phyloP scores from a whole-genome alignment of 1,140 invertebrate genomes.

The Trichomalopsis sarcophagae region DNA sequence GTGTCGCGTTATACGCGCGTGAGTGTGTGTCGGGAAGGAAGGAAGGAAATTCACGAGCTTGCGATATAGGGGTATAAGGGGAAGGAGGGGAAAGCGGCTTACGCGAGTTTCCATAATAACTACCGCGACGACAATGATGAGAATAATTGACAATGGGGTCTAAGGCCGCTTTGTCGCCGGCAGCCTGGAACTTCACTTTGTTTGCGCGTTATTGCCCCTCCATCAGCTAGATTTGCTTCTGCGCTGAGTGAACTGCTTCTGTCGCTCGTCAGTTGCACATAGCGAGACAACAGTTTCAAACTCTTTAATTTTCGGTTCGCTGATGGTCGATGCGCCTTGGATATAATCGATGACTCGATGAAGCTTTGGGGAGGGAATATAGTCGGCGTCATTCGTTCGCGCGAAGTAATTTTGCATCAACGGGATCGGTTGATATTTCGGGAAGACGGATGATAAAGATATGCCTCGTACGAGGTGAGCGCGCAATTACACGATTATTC shows the following conservation, averaged over 20 bases:
- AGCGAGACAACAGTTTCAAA: not conserved
- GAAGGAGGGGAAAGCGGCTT: slow-evolving; percentile 24
- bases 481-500: not conserved
- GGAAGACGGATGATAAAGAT: not conserved
- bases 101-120: slow-evolving; percentile 28
- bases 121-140: slow-evolving; percentile 25
- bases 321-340: not conserved
- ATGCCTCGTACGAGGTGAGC: not conserved
- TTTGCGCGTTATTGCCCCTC: slow-evolving; percentile 35
- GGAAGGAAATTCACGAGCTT: not conserved
- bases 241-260: not conserved
- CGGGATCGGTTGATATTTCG: not conserved
- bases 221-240: slow-evolving; percentile 21
- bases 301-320: not conserved
- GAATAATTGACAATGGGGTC: slow-evolving; percentile 41
- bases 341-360: too few relatives aligned
- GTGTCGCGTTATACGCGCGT: not conserved
- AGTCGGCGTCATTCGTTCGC: too few relatives aligned
- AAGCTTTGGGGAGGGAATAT: too few relatives aligned
- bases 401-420: too few relatives aligned
- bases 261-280: not conserved
- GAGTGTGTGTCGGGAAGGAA: not conserved
- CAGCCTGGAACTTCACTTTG: slow-evolving; percentile 16
- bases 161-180: slow-evolving; percentile 23
- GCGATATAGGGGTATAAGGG: not conserved